Evolutionary conservation across 2,797 vertebrate genomes (phyloP).

Genomic region (Mormyrops boulengeri): DNA sequence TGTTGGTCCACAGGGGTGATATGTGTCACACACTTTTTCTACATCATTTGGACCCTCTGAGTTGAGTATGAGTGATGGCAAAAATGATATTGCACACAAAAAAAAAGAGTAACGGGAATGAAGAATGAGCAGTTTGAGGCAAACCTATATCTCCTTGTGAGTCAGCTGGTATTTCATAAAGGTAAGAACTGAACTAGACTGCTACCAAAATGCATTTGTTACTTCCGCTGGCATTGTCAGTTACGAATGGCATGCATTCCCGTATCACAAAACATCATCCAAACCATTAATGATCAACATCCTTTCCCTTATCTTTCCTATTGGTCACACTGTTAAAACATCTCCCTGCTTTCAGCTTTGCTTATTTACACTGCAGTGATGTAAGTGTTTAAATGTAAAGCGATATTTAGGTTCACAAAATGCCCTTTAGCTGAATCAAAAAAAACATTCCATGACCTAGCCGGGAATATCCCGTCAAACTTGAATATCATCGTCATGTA

Average conservation of each 20-base stretch:
- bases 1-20: constrained; percentile 12
- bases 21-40: constrained; percentile 16
- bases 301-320: not conserved
- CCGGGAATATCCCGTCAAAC: not conserved
- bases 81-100: constrained; percentile 55
- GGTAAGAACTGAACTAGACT: not conserved
- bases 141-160: not conserved
- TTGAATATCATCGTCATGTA: not conserved
- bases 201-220: not conserved
- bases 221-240: not conserved
- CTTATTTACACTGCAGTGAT: not conserved
- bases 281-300: not conserved
- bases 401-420: not conserved
- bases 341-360: not conserved
- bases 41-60: constrained; percentile 40
- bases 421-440: not conserved
- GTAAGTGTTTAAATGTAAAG: not conserved
- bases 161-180: not conserved
- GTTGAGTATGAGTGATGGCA: constrained; percentile 19
- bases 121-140: not conserved
- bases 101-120: not conserved
- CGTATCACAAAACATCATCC: not conserved
- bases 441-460: not conserved
- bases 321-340: not conserved
- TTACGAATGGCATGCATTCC: not conserved